Evolutionary conservation across 2,113 vertebrate genomes (phyloP).

Genomic region (Thinocorus orbignyianus): DNA sequence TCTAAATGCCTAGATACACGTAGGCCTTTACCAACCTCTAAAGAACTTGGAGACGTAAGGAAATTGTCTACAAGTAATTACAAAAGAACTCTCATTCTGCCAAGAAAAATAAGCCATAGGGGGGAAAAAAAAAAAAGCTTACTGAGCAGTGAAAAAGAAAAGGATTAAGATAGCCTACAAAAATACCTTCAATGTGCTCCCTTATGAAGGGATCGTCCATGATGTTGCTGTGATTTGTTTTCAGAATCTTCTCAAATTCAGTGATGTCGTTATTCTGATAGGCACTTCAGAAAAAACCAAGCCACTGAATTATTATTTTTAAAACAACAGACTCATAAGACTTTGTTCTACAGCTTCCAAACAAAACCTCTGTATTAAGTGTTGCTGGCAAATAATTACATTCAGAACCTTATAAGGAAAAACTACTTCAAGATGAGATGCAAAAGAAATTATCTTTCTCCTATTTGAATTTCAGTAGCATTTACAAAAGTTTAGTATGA

Average conservation of each 20-base stretch:
- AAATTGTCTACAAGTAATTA: background rate
- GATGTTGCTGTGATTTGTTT: slow-evolving; percentile 99
- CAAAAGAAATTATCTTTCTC: background rate
- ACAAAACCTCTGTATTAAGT: background rate
- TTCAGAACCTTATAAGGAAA: background rate
- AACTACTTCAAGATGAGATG: background rate
- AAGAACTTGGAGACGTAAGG: background rate
- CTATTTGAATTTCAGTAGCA: background rate
- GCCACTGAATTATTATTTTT: background rate
- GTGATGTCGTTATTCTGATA: slow-evolving; percentile 99
- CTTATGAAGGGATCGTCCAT: slow-evolving; percentile 99
- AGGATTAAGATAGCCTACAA: background rate
- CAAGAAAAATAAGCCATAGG: background rate
- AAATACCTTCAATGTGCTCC: slow-evolving; percentile 97
- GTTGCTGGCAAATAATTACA: background rate
- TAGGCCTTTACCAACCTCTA: background rate
- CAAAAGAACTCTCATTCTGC: background rate
- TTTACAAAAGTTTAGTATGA: background rate
- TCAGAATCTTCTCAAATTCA: slow-evolving; percentile 99
- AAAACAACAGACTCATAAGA: background rate
- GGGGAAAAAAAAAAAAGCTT: background rate
- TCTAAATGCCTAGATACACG: background rate
- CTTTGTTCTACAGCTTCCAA: background rate
- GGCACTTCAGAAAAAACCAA: slow-evolving; percentile 80
- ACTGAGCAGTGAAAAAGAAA: background rate